Evolutionary conservation across 2,797 vertebrate genomes (phyloP), one percentile per base, ranked within the genome.

Genomic region (Coranthus polyacanthus): DNA sequence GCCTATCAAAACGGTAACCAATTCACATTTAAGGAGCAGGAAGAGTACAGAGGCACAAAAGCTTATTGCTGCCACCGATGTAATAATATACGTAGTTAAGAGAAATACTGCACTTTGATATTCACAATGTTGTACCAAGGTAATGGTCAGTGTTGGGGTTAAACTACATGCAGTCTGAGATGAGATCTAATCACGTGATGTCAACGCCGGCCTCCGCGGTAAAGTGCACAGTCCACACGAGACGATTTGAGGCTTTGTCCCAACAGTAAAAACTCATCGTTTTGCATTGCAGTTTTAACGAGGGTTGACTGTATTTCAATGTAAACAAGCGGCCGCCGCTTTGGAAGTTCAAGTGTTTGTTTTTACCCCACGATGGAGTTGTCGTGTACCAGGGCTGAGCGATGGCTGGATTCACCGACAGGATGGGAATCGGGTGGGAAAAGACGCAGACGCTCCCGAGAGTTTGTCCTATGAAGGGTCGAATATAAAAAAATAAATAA

Each of bases 61-160:
- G 88, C 86, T 91, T 92, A 91, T 91, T 91, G 90, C 88, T 88
- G 89, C 87, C 72, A 76, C 68, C 60, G 22, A 69, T 16, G 54
- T 44, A 3, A 29, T 32, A 24, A 41, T 37, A 29, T 10, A 60
- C 10, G 49, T 63, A 29, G 26, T 29, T 29, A 29, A 29, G 26
- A 74, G 79, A 69, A 81, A 75, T 59, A 79, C 80, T 83, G 69
- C 58, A 62, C 62, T 71, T 37, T 44, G 9, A 75, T 70, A 68
- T 69, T 82, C 78, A 81, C 80, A 75, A 52, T 26, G 59, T 67
- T 46, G 39, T 22, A 70, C 6, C 43, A 3, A 63, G 46, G 53
- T 26, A 54, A 41, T 6, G 56, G 22, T 36, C 42, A 12, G 49
- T 11, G 53, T 46, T 15, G 3, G n/a, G 57, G 38, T 52, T 20